Conservation (phyloP, 2,113 vertebrate genomes). For the Channa maculata region DNA sequence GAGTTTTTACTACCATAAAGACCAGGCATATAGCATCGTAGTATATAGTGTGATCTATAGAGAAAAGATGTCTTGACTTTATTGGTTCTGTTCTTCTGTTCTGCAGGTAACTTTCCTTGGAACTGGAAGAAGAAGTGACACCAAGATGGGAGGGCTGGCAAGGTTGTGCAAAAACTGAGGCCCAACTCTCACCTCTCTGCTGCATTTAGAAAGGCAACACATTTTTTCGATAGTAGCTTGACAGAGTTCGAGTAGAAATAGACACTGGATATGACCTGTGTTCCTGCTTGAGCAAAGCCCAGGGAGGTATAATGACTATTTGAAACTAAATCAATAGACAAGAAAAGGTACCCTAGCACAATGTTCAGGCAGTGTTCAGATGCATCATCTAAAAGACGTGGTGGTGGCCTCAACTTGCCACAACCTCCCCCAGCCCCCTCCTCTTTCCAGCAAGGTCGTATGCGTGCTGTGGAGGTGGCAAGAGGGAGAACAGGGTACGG, state of each 20-base stretch:
- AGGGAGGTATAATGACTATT: slow-evolving; percentile 24
- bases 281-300: slow-evolving; percentile 20
- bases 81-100: slow-evolving; percentile 16
- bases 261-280: slow-evolving; percentile 5
- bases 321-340: slow-evolving; percentile 58
- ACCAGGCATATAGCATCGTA: no score
- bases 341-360: slow-evolving; percentile 52
- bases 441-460: slow-evolving; percentile 70
- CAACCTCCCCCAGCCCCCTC: slow-evolving; percentile 39
- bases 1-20: no score
- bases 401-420: slow-evolving; percentile 56
- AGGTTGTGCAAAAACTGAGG: slow-evolving; percentile 45
- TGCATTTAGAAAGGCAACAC: slow-evolving; percentile 66
- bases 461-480: slow-evolving; percentile 92
- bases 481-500: slow-evolving; percentile 94
- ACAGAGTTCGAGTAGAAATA: slow-evolving; percentile 34
- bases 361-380: slow-evolving; percentile 89
- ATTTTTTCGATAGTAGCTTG: slow-evolving; percentile 55
- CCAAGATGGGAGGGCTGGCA: slow-evolving; percentile 58
- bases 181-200: slow-evolving; percentile 69
- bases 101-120: slow-evolving; percentile 59
- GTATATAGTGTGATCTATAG: no score
- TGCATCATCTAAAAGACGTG: slow-evolving; percentile 71
- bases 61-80: not conserved
- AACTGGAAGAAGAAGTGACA: slow-evolving; percentile 46